Conservation (phyloP, 92 coral and sea anemone species). For the Actinernus sp. region DNA sequence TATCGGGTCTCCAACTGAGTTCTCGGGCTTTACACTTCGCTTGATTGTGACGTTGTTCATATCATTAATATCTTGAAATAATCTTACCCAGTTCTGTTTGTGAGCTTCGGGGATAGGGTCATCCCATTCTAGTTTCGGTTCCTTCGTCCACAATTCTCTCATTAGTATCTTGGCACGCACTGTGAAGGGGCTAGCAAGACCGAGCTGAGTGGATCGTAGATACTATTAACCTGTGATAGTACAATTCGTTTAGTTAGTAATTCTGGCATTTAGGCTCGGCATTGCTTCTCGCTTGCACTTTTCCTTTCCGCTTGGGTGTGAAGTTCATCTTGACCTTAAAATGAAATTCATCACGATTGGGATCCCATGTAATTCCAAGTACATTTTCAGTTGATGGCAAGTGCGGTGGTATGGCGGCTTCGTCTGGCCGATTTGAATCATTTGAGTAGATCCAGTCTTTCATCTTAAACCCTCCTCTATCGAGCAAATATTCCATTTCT, state of each 20-base stretch:
- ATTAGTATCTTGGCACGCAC: constrained; percentile 56
- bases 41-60: constrained; percentile 27
- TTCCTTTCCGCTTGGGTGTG: constrained; percentile 28
- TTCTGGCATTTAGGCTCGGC: constrained; percentile 2
- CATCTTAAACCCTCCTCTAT: not conserved
- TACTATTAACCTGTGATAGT: constrained; percentile 31
- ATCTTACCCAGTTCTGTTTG: constrained; percentile 17
- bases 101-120: constrained; percentile 37
- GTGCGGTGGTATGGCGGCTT: too few species aligned
- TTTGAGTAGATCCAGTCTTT: not conserved
- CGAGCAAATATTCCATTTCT: not conserved
- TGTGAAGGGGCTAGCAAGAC: constrained; percentile 57
- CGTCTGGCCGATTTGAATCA: constrained; percentile 10
- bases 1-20: too few species aligned
- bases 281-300: too few species aligned
- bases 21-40: constrained; percentile 33
- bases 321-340: constrained; percentile 31
- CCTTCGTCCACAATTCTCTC: constrained; percentile 43
- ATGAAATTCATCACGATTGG: constrained; percentile 27
- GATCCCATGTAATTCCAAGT: constrained; percentile 25
- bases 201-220: constrained; percentile 49
- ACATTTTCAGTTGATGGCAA: constrained; percentile 35
- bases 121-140: too few species aligned
- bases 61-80: constrained; percentile 34
- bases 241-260: constrained; percentile 30